Conservation (phyloP, 2,888 invertebrate genomes). For the Psylliodes chrysocephalus region DNA sequence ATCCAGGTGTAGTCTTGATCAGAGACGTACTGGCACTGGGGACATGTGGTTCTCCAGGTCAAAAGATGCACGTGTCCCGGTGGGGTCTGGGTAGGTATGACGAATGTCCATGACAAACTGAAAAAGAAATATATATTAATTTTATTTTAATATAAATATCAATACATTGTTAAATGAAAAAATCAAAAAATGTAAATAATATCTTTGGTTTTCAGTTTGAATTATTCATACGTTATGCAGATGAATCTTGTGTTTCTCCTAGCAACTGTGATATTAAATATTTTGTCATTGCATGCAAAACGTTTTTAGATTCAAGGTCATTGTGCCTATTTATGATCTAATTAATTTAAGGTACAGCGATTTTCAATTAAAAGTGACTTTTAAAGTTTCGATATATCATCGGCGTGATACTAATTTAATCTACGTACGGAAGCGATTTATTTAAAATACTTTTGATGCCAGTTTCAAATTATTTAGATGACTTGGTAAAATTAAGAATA, state of each 20-base stretch:
- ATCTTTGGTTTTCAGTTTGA: too few species aligned
- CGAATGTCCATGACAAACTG: constrained; percentile 29
- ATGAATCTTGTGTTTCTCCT: neutral
- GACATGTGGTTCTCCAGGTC: constrained; percentile 58
- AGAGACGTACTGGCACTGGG: constrained; percentile 49
- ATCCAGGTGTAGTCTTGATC: constrained; percentile 55
- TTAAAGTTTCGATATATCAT: constrained; percentile 12
- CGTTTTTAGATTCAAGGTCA: constrained; percentile 15
- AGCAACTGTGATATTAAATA: neutral
- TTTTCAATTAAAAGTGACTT: constrained; percentile 22
- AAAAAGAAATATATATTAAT: constrained; percentile 25
- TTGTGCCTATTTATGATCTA: constrained; percentile 12
- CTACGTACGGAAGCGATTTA: constrained; percentile 7
- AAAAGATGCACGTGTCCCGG: constrained; percentile 54
- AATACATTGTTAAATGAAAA: too few species aligned
- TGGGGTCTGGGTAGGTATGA: constrained; percentile 37
- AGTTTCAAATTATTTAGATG: neutral
- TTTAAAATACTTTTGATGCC: constrained; percentile 1
- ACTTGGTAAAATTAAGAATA: too few species aligned
- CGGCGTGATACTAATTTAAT: neutral
- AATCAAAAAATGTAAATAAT: too few species aligned
- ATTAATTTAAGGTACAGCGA: constrained; percentile 5
- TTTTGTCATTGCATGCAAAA: constrained; percentile 12
- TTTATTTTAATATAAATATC: too few species aligned
- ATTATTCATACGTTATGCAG: neutral